Conservation (phyloP, 2,113 vertebrate species). For the Gymnarchus niloticus region DNA sequence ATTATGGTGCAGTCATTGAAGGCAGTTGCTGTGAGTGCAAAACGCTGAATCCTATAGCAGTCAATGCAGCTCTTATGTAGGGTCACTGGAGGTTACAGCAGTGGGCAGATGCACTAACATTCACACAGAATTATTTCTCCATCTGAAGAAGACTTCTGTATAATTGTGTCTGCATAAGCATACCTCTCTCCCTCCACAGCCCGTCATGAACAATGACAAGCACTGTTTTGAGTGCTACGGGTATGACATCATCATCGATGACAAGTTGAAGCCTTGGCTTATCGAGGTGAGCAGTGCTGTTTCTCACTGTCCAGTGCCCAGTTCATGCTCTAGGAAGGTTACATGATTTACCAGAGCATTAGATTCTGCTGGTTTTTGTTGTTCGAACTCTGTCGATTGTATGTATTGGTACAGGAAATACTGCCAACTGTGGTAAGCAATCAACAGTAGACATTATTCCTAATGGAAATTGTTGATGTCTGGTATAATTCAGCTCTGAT, state of each 20-base stretch:
- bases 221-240: slow-evolving; percentile 98
- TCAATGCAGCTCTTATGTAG: not conserved
- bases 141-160: not conserved
- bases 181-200: slow-evolving; percentile 52
- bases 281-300: slow-evolving; percentile 76
- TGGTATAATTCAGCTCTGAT: not conserved
- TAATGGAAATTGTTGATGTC: not conserved
- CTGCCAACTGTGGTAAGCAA: not conserved
- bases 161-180: slow-evolving; percentile 7
- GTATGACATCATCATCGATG: slow-evolving; percentile 97
- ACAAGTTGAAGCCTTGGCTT: slow-evolving; percentile 93
- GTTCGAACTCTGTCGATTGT: not conserved
- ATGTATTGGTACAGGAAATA: not conserved
- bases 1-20: slow-evolving; percentile 95
- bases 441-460: not conserved
- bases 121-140: slow-evolving; percentile 1
- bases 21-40: slow-evolving; percentile 82
- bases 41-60: not conserved
- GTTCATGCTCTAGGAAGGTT: not conserved
- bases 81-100: not conserved
- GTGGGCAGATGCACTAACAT: not conserved
- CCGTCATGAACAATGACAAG: slow-evolving; percentile 98
- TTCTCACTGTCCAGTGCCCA: not conserved
- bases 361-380: not conserved
- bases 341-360: not conserved